These are phyloP conservation scores for Vanacampus margaritifer DNA, from an alignment of 2,113 vertebrate genomes.

Conservation along the genomic window DNA sequence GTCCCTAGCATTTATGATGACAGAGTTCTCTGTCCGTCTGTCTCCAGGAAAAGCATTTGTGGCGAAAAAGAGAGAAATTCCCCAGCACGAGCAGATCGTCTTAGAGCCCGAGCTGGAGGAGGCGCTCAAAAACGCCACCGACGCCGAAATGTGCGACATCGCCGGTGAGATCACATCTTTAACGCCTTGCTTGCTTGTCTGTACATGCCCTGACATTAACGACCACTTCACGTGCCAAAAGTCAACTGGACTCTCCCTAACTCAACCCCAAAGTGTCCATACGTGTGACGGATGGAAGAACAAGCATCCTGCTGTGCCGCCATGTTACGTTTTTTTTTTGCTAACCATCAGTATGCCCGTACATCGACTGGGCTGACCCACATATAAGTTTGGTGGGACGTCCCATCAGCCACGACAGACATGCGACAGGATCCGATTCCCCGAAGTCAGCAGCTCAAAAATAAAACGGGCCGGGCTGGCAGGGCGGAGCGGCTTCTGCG, in stretches of 20 bases:
- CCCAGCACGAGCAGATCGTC: slow-evolving; percentile 81
- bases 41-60: slow-evolving; percentile 83
- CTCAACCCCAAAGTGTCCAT: neutral
- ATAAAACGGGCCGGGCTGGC: slow-evolving; percentile 52
- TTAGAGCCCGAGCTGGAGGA: slow-evolving; percentile 94
- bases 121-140: slow-evolving; percentile 86
- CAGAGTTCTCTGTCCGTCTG: neutral
- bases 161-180: slow-evolving; percentile 74
- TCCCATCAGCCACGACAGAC: slow-evolving; percentile 19
- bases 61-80: slow-evolving; percentile 78
- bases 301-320: neutral
- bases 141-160: slow-evolving; percentile 96
- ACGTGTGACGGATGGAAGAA: neutral
- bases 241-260: neutral
- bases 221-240: neutral
- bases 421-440: slow-evolving; percentile 61
- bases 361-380: slow-evolving; percentile 34
- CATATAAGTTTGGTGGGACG: slow-evolving; percentile 15
- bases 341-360: slow-evolving; percentile 4
- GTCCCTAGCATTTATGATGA: neutral
- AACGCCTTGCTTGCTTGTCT: neutral
- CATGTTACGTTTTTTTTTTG: neutral
- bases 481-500: slow-evolving; percentile 29
- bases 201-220: too few relatives aligned
- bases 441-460: slow-evolving; percentile 70